Evolutionary conservation across 2,113 vertebrate genomes (phyloP), one percentile per base, ranked within the genome.

Genomic region (Sceloporus tristichus): DNA sequence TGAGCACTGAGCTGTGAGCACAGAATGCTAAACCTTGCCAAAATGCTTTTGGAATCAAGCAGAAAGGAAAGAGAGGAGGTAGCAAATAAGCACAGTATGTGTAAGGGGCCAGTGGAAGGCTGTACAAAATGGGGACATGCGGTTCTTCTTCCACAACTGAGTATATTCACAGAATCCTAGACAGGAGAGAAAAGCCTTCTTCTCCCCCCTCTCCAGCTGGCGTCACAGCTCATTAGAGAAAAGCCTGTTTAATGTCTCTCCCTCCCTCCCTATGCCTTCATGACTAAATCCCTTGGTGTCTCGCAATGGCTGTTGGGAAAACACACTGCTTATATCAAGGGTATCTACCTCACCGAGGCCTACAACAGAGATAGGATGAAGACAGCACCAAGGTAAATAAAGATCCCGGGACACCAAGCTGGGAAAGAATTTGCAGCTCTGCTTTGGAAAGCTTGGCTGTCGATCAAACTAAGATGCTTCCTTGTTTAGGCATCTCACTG

Each of bases 1-100:
- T 96, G 95, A 94, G 96, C 96, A 97, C 65, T 96, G 95, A 96
- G 93, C 96, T 96, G 95, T 96, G 95, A 96, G 96, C 94, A 85
- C 86, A 95, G 94, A 97, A 96, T 96, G 95, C 93, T 95, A 94
- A 97, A 96, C 94, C 96, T 95, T 96, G 95, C 96, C 96, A 96
- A 96, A 96, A 96, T 88, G 95, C 94, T 95, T 95, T 94, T 93
- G 90, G 94, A 93, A 94, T 87, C 82, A 93, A 94, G 93, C 88
- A 95, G 93, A 95, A 93, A 94, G 85, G 93, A 92, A 92, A 93
- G 88, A 93, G 90, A 94, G 93, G 92, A 94, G 92, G 89, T 88
- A 96, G 93, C 94, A 94, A 94, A 96, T 93, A 90, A 91, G 92
- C 88, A 87, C 70, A 88, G 80, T 34, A 62, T 40, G 42, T 77